Base-by-base conservation (phyloP, 2,797 vertebrate species). In the Paedocypris micromegethes region DNA sequence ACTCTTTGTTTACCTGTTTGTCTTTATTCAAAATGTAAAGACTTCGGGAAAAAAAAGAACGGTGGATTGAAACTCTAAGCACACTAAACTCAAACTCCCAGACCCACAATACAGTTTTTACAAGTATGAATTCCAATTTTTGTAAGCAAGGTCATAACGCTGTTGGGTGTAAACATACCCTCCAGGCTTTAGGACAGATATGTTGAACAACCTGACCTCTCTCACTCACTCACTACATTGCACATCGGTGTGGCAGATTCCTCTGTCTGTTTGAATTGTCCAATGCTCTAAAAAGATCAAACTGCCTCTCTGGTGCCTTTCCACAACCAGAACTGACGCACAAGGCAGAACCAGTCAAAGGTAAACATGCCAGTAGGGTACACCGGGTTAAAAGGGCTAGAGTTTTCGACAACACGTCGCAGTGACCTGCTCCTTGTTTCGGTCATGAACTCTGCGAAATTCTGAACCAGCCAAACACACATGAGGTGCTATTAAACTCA, bases 211-310 rank as follows among this genome's bases (percentile, higher is more conserved):
- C 49, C 48, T 70, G 68, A 70, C 60, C 68, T 46, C 60, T 70
- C 61, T 70, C 68, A 70, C 68, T 70, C 60, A 64, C 68, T 70
- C 68, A 64, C 60, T 58, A 70, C 68, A 70, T 70, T 70, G 68
- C 68, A 64, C 68, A 70, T 70, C 43, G n/a, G 61, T 52, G 61
- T 70, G 68, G 54, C 54, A 70, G 68, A 70, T 70, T 70, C 68
- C 60, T 64, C 23, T 37, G 60, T 70, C 61, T 70, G 68, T 70
- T 70, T 70, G 68, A 64, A 70, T 70, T 46, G 46, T 58, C 68
- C 68, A 70, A 52, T 70, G 47, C 42, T 70, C 60, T 58, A 41
- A 64, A 64, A 64, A 70, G 54, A 70, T 70, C 68, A 64, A 63
- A 70, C 68, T 64, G 41, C 9, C 51, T 41, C 41, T n/a, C n/a